Evolutionary conservation across 2,888 invertebrate genomes (phyloP).

Genomic region (Aleiodes leptofemur): DNA sequence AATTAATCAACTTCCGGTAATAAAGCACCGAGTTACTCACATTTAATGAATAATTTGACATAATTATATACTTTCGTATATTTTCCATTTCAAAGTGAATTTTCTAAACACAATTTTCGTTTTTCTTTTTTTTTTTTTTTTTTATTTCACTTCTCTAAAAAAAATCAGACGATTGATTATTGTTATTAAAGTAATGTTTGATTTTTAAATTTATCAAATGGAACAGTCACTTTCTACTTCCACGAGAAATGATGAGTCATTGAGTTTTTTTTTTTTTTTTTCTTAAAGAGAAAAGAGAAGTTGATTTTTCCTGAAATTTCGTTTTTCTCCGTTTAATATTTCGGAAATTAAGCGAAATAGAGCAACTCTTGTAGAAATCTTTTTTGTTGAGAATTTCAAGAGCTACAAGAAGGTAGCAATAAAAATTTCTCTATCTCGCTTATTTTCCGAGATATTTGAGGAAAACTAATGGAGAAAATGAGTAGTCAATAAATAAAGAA

Average conservation of each 20-base stretch:
- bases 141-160: too few species aligned
- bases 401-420: too few species aligned
- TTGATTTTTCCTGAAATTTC: background rate
- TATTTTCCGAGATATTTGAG: too few species aligned
- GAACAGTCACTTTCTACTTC: background rate
- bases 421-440: too few species aligned
- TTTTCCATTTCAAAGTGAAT: too few species aligned
- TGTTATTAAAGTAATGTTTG: constrained; percentile 12
- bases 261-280: constrained; percentile 25
- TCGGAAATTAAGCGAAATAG: background rate
- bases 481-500: too few species aligned
- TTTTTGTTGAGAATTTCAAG: background rate
- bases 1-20: too few species aligned
- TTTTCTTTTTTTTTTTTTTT: background rate
- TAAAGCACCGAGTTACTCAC: too few species aligned
- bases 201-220: background rate
- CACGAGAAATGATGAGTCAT: background rate
- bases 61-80: too few species aligned
- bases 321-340: background rate
- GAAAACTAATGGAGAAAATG: too few species aligned
- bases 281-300: too few species aligned
- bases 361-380: background rate
- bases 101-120: constrained; percentile 8
- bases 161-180: background rate
- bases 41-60: too few species aligned